Evolutionary conservation across 2,113 vertebrate species (phyloP).

Genomic region (Pseudopipra pipra): DNA sequence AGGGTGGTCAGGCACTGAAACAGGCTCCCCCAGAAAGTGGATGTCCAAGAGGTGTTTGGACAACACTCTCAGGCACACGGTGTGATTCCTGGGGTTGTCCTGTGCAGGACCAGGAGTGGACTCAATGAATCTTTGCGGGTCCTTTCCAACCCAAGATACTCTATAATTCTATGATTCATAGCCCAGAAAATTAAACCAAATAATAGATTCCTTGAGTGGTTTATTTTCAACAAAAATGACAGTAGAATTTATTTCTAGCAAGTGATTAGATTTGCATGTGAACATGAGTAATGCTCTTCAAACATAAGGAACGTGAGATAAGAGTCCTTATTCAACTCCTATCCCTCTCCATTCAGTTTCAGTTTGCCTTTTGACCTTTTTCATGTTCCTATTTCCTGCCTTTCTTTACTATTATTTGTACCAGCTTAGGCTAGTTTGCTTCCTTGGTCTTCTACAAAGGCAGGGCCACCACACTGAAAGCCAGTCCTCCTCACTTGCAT

Average conservation of each 20-base stretch:
- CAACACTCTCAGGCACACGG: accelerated
- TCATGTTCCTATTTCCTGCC: background rate
- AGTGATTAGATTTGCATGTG: background rate
- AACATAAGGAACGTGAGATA: background rate
- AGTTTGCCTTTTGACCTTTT: background rate
- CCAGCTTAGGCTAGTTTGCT: background rate
- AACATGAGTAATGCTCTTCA: background rate
- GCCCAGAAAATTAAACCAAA: background rate
- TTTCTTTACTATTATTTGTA: background rate
- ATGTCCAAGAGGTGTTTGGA: background rate
- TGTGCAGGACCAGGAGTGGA: background rate
- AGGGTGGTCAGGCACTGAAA: background rate
- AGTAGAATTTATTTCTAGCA: background rate
- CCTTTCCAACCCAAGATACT: background rate
- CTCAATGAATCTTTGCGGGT: background rate
- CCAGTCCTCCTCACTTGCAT: background rate
- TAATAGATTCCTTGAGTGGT: background rate
- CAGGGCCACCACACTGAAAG: background rate
- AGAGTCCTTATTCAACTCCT: background rate
- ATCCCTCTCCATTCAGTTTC: background rate
- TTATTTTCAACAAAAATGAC: background rate
- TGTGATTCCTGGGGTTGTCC: background rate
- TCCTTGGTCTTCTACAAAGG: background rate
- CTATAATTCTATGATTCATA: background rate
- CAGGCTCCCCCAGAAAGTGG: background rate